phyloP scores from a whole-genome alignment of 1,140 invertebrate species.

The Harlomillsia oculata region DNA sequence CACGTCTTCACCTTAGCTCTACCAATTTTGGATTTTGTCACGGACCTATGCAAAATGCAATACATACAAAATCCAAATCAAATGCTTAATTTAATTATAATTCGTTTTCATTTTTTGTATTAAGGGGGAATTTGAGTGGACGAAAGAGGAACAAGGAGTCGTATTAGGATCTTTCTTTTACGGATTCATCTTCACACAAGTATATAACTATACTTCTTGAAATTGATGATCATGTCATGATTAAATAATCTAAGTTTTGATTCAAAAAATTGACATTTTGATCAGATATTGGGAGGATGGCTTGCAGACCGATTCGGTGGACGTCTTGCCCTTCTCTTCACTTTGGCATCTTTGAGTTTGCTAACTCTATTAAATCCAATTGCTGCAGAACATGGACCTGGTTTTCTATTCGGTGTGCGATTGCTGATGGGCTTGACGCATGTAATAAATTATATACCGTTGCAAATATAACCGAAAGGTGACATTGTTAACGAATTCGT shows the following conservation, averaged over 20 bases:
- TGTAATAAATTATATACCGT: conserved; percentile 19
- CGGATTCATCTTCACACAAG: conserved; percentile 43
- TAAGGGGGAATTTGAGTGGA: conserved; percentile 39
- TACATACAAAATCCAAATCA: not conserved
- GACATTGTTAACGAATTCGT: too few relatives aligned
- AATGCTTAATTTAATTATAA: not conserved
- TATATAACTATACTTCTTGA: not conserved
- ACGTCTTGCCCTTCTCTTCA: conserved; percentile 38
- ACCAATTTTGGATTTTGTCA: not conserved
- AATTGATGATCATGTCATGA: not conserved
- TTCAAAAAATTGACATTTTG: not conserved
- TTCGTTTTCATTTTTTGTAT: not conserved
- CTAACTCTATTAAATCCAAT: conserved; percentile 42
- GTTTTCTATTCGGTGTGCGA: conserved; percentile 40
- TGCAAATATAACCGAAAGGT: too few relatives aligned
- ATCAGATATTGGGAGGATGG: conserved; percentile 42
- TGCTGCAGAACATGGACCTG: conserved; percentile 39
- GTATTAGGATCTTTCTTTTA: conserved; percentile 43
- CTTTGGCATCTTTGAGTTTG: conserved; percentile 39
- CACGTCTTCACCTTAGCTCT: too few relatives aligned
- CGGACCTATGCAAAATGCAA: too few relatives aligned
- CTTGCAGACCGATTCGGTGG: conserved; percentile 41
- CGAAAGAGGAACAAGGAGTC: conserved; percentile 39
- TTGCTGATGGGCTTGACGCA: conserved; percentile 42
- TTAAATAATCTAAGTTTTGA: not conserved